Percentiles rank a stretch among this genome's conserved stretches.
Conservation (phyloP, 2,797 vertebrate genomes). For the Poecile montanus region DNA sequence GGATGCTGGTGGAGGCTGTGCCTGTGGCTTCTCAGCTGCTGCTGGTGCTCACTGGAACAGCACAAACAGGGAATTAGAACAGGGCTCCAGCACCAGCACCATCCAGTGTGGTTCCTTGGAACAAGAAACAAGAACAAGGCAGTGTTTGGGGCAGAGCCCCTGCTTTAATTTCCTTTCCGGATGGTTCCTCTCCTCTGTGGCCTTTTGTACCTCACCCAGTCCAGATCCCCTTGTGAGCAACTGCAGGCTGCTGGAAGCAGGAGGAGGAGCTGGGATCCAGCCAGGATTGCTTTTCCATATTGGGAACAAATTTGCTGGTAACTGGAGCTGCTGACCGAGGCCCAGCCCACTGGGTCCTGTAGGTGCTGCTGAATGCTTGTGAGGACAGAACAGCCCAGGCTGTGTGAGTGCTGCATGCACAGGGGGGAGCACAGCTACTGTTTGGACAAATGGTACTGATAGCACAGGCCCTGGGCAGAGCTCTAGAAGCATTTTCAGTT, state of each 20-base stretch:
- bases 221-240: not conserved
- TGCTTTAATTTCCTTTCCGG: not conserved
- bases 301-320: not conserved
- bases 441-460: accelerated
- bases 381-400: not conserved
- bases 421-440: not conserved
- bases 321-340: not conserved
- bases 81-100: accelerated
- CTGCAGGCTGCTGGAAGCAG: not conserved
- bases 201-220: not conserved
- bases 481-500: not conserved
- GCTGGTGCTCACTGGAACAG: not conserved
- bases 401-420: not conserved
- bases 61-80: not conserved
- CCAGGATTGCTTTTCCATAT: not conserved
- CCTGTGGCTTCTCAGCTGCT: constrained; percentile 39
- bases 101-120: accelerated
- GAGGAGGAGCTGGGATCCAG: not conserved
- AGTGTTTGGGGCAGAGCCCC: not conserved
- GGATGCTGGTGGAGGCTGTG: constrained; percentile 11
- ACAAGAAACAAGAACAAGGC: not conserved
- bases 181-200: not conserved
- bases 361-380: not conserved
- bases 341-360: accelerated
- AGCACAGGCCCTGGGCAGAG: not conserved